Percentiles rank a stretch among this genome's conserved stretches.
Evolutionary conservation across 2,888 invertebrate genomes (phyloP).

Genomic region (Brassicogethes aeneus): DNA sequence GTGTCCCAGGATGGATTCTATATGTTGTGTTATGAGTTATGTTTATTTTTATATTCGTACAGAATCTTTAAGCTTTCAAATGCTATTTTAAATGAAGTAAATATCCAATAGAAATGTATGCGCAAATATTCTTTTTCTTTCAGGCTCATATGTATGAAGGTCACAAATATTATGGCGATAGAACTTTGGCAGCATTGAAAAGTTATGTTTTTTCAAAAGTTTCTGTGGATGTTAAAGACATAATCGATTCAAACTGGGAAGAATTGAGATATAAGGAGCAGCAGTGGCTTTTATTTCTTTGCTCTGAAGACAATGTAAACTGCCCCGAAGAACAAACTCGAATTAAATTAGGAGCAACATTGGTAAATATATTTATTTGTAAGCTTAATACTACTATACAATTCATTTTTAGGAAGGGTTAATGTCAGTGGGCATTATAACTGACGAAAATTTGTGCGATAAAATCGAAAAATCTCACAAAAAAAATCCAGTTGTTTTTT

Average conservation of each 20-base stretch:
- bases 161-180: conserved; percentile 51
- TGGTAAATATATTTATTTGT: conserved; percentile 43
- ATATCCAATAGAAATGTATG: too few species aligned
- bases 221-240: conserved; percentile 37
- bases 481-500: conserved; percentile 31
- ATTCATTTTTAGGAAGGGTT: conserved; percentile 37
- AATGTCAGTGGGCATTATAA: conserved; percentile 44
- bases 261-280: conserved; percentile 19
- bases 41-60: too few species aligned
- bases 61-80: too few species aligned
- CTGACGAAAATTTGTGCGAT: conserved; percentile 40
- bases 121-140: neutral
- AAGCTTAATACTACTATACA: conserved; percentile 1
- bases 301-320: conserved; percentile 44
- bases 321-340: conserved; percentile 49
- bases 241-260: conserved; percentile 39
- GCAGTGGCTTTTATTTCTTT: conserved; percentile 52
- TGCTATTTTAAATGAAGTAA: neutral
- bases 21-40: too few species aligned
- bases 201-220: conserved; percentile 55
- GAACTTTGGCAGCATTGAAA: conserved; percentile 50
- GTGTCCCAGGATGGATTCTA: neutral
- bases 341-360: conserved; percentile 60
- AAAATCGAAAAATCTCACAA: conserved; percentile 36
- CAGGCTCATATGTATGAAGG: conserved; percentile 50